These are phyloP conservation scores for Phymatocera aterrima DNA, from an alignment of 2,888 invertebrate species.

Conservation along the genomic window DNA sequence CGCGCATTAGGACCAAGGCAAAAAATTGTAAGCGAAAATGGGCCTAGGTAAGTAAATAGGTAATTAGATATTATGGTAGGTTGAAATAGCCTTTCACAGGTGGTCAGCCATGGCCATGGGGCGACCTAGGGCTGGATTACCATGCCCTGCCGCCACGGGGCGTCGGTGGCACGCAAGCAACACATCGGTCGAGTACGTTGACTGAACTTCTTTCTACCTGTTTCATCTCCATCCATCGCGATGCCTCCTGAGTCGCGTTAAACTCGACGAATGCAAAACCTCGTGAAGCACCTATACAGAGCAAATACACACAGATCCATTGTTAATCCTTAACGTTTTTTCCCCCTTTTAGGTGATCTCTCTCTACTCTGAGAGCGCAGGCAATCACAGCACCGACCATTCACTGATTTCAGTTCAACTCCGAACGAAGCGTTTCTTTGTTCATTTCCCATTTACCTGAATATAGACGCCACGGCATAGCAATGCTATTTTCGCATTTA, in stretches of 20 bases:
- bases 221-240: slow-evolving; percentile 94
- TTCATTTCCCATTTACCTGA: slow-evolving; percentile 65
- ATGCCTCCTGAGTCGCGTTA: slow-evolving; percentile 90
- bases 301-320: slow-evolving; percentile 79
- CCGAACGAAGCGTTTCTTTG: slow-evolving; percentile 67
- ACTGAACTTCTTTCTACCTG: slow-evolving; percentile 80
- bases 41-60: slow-evolving; percentile 37
- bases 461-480: slow-evolving; percentile 9
- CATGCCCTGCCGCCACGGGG: slow-evolving; percentile 73
- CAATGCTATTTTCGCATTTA: not conserved
- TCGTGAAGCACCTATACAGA: slow-evolving; percentile 91
- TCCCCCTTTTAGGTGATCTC: slow-evolving; percentile 67
- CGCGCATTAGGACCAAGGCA: not conserved
- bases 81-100: slow-evolving; percentile 72
- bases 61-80: slow-evolving; percentile 64
- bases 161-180: slow-evolving; percentile 71
- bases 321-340: slow-evolving; percentile 74
- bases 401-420: slow-evolving; percentile 68
- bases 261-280: slow-evolving; percentile 94
- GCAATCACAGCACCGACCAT: slow-evolving; percentile 74
- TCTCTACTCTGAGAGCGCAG: slow-evolving; percentile 74
- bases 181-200: slow-evolving; percentile 72
- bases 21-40: not conserved
- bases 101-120: slow-evolving; percentile 72
- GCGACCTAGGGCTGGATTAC: slow-evolving; percentile 71